Evolutionary conservation across 2,888 invertebrate genomes (phyloP).

Genomic region (Ligdia adustata): DNA sequence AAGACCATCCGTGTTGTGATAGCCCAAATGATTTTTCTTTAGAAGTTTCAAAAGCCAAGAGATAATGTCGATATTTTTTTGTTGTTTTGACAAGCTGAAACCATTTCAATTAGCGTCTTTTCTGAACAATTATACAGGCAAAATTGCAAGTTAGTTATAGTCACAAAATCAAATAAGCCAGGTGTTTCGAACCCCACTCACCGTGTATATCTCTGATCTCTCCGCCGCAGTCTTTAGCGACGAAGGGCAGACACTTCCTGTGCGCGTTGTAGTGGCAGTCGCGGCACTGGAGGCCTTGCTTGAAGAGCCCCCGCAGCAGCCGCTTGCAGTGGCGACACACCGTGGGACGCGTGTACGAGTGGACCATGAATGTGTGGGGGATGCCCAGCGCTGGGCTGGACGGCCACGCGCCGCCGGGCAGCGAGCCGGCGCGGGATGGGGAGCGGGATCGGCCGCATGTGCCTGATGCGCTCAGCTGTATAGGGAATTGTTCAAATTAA

Average conservation of each 20-base stretch:
- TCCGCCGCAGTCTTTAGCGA: conserved; percentile 94
- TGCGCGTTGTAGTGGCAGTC: conserved; percentile 99
- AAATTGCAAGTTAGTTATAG: too few species aligned
- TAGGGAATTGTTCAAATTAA: too few species aligned
- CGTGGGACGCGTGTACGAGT: conserved; percentile 98
- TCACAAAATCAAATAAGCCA: too few species aligned
- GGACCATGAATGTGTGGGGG: conserved; percentile 98
- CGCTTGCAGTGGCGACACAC: conserved; percentile 98
- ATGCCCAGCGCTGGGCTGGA: conserved; percentile 50
- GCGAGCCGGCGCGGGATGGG: conserved; percentile 86
- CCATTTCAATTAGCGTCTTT: too few species aligned
- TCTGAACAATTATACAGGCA: too few species aligned
- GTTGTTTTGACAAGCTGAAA: too few species aligned
- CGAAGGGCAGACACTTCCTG: conserved; percentile 95
- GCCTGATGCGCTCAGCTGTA: conserved; percentile 7
- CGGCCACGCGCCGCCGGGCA: conserved; percentile 30
- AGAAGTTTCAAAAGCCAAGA: too few species aligned
- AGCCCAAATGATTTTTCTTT: too few species aligned
- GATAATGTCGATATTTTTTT: too few species aligned
- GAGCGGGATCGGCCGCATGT: conserved; percentile 73
- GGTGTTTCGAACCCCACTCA: too few species aligned
- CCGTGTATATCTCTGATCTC: conserved; percentile 85
- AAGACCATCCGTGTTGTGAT: too few species aligned
- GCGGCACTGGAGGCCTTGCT: conserved; percentile 97
- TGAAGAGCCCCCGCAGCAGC: conserved; percentile 96